Evolutionary conservation across 2,113 vertebrate genomes (phyloP), one percentile per base, ranked within the genome.

Genomic region (Nothocercus julius): DNA sequence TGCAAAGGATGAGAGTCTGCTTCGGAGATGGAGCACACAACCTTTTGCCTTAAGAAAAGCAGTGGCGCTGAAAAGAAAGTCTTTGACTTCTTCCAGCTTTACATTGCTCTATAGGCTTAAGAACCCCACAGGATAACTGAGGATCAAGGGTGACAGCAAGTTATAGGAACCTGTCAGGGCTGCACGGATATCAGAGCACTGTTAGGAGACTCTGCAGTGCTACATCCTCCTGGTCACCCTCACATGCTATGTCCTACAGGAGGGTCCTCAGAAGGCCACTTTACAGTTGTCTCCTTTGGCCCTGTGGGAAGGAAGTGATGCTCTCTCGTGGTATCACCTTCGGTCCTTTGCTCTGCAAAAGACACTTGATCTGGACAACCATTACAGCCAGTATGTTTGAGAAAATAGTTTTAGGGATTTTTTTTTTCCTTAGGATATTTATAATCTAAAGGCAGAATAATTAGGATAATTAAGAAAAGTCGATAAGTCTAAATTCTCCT

Each of bases 101-200:
- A n/a, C 19, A 51, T 32, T 76, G 59, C 61, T 20, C 22, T 53
- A 7, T 1, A 62, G 16, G 15, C 38, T 53, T 76, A 91, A 34
- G 38, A 82, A 85, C 63, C 8, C 30, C 2, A 6, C 5, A 18
- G 69, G 34, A 62, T 36, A 62, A 56, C 14, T 40, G 1, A 1
- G 38, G 25, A 89, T 61, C 38, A 85, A 76, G 72, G 54, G 73
- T 0, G 0, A 61, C 21, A 78, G 30, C 1, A 2, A 86, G 13
- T 25, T 81, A 81, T 70, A 64, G 10, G 42, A 81, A 70, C 85
- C 80, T 1, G 66, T 45, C 51, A 77, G 40, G 56, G 62, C 0
- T 74, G 59, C 45, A 21, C 38, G 38, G 42, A 90, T 80, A 81
- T 42, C 28, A 74, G 28, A 54, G 64, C 34, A 83, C 36, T 38